phyloP scores from a whole-genome alignment of 2,113 vertebrate genomes.

The Clarias macrocephalus region DNA sequence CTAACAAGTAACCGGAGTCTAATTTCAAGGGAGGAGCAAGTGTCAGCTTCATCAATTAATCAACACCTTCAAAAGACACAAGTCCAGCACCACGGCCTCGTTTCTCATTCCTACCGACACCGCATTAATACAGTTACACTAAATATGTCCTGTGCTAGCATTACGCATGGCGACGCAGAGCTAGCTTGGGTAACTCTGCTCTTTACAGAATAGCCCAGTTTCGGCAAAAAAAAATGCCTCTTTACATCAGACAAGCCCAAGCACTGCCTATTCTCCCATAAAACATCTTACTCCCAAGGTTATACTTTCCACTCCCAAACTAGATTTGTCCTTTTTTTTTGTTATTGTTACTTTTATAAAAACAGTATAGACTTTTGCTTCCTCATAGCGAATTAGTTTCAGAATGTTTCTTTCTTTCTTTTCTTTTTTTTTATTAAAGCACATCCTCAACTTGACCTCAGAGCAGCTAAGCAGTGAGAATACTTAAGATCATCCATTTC shows the following conservation, averaged over 20 bases:
- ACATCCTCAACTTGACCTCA: too few species aligned
- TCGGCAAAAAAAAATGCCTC: not conserved
- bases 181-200: not conserved
- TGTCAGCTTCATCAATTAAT: constrained; percentile 27
- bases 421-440: not conserved
- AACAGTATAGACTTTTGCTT: not conserved
- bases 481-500: not conserved
- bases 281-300: not conserved
- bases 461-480: not conserved
- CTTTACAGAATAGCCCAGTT: not conserved
- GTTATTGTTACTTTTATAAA: not conserved
- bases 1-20: constrained; percentile 33
- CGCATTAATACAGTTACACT: not conserved
- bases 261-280: not conserved
- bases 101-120: constrained; percentile 1
- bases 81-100: not conserved
- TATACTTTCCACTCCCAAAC: not conserved
- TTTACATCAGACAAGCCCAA: not conserved
- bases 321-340: not conserved
- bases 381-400: not conserved
- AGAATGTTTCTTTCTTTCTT: not conserved
- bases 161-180: not conserved
- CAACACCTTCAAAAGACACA: constrained; percentile 23
- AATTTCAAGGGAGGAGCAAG: constrained; percentile 35
- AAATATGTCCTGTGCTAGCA: not conserved